Conservation (phyloP, 2,797 vertebrate genomes). For the Crocidura indochinensis region DNA sequence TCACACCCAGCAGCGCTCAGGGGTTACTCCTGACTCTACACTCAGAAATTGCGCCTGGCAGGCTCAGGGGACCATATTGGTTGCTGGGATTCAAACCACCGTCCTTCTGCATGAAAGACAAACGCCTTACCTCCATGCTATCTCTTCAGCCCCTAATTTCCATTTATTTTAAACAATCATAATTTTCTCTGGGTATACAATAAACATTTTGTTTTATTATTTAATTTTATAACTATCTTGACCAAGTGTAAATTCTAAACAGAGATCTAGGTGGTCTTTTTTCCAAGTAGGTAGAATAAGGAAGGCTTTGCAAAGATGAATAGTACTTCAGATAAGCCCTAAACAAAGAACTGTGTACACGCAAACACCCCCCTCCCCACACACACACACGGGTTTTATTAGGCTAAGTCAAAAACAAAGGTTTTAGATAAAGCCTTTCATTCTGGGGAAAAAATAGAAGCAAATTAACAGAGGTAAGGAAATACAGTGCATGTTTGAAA, state of each 20-base stretch:
- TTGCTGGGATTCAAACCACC: too few species aligned
- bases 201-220: slow-evolving; percentile 42
- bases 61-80: too few species aligned
- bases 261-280: slow-evolving; percentile 21
- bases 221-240: slow-evolving; percentile 49
- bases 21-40: too few species aligned
- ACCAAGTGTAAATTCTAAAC: slow-evolving; percentile 25
- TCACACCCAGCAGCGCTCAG: too few species aligned
- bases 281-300: slow-evolving; percentile 14
- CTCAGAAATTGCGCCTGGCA: too few species aligned
- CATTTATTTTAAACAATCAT: slow-evolving; percentile 19
- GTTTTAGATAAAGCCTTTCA: not conserved
- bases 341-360: not conserved
- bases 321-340: not conserved
- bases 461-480: not conserved
- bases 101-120: too few species aligned
- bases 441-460: not conserved
- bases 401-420: not conserved
- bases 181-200: not conserved
- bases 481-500: not conserved
- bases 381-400: too few species aligned
- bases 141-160: too few species aligned
- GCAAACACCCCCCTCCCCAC: too few species aligned
- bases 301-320: slow-evolving; percentile 2
- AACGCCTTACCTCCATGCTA: too few species aligned